Base-by-base conservation (phyloP, 2,888 invertebrate species). In the Vannuccia rotundouncinata region DNA sequence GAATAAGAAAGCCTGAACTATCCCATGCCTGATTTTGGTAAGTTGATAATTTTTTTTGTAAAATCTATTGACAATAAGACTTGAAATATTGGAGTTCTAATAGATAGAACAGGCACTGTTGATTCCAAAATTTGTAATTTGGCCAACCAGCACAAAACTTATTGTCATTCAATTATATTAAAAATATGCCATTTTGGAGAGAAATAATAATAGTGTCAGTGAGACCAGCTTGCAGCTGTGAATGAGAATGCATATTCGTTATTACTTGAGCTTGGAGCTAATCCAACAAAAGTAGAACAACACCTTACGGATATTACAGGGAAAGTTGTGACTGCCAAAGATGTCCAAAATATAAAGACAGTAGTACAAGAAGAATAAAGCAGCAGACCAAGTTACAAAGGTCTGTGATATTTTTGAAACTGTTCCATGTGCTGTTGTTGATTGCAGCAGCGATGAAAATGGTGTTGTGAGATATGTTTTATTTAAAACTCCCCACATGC, bases 261-360 rank as follows among this genome's bases (percentile, higher is more conserved):
- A 45, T 17, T 45, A 17, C 45, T 45, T 10, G 5, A 74, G 27
- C 74, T 74, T 74, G 74, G 74, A n/a, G 74, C 74, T 5, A 74
- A 74, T 74, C 74, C 74, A 74, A 74, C 74, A n/a, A 74, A 74
- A n/a, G 29, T 74, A 10, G n/a, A 74, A n/a, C 10, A 28, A 27
- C 74, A 74, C n/a, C 29, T 74, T 10, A 74, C n/a, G 74, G 29
- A 74, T 10, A 25, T 25, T 10, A 74, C 74, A 28, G 74, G 29
- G 10, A 74, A 74, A n/a, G 74, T 74, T 74, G n/a, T 74, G 10
- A 74, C 74, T 74, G 25, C 74, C 5, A 25, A 5, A 28, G 74
- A 74, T n/a, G 74, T 74, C n/a, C 74, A 74, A n/a, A 74, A 74
- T n/a, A 25, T 74, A 10, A 10, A n/a, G n/a, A 27, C 29, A 74